Evolutionary conservation across 2,888 invertebrate genomes (phyloP).

Genomic region (Rhabditoides inermis): DNA sequence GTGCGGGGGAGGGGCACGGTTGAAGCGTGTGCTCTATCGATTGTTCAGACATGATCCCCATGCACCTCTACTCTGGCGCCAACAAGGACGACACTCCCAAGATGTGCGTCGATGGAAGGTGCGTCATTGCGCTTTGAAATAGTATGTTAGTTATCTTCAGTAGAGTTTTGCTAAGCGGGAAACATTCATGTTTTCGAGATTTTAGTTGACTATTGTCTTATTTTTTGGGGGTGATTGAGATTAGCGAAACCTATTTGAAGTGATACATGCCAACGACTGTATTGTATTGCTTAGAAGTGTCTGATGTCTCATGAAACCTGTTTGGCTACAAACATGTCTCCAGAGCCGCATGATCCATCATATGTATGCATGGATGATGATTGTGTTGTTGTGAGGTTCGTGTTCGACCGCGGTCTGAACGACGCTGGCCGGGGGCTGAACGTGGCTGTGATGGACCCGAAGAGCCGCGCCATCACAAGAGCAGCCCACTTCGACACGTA

Average conservation of each 20-base stretch:
- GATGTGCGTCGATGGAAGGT: constrained; percentile 58
- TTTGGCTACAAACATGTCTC: too few relatives aligned
- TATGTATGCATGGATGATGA: neutral
- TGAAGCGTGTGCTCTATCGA: neutral
- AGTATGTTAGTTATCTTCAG: neutral
- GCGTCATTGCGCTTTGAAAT: neutral
- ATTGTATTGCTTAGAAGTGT: too few relatives aligned
- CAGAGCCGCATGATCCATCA: too few relatives aligned
- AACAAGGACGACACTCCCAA: constrained; percentile 57
- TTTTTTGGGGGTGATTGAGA: too few relatives aligned
- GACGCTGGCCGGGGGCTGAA: constrained; percentile 60
- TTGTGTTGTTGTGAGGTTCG: constrained; percentile 51
- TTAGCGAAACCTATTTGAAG: too few relatives aligned
- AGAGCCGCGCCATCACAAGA: constrained; percentile 54
- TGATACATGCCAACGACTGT: too few relatives aligned
- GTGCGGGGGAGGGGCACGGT: neutral
- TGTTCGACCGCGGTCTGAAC: constrained; percentile 51
- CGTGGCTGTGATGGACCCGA: constrained; percentile 57
- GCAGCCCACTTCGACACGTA: constrained; percentile 60
- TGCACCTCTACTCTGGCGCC: constrained; percentile 52
- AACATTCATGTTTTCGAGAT: too few relatives aligned
- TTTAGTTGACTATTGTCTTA: too few relatives aligned
- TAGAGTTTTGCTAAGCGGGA: neutral
- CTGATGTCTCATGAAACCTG: too few relatives aligned
- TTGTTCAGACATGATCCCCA: constrained; percentile 16